phyloP scores from a whole-genome alignment of 2,797 vertebrate species.

The Sebastes dallii region DNA sequence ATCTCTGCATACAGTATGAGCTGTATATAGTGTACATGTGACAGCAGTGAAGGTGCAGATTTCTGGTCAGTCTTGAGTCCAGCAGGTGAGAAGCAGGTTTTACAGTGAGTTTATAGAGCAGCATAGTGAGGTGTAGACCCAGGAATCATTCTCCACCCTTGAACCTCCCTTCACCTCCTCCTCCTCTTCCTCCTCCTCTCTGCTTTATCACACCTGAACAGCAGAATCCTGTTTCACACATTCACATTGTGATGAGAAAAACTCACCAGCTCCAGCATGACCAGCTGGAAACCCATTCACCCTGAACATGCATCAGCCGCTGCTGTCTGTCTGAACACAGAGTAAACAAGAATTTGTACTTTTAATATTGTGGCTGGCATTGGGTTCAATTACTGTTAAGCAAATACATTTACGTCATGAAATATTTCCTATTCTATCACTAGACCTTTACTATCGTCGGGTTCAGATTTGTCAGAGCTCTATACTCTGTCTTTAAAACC shows the following conservation, averaged over 20 bases:
- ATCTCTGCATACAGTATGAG: neutral
- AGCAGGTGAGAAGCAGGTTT: conserved; percentile 1
- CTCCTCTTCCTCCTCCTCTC: neutral
- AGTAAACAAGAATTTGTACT: neutral
- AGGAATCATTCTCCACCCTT: conserved; percentile 63
- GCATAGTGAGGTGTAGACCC: neutral
- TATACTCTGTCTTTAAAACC: neutral
- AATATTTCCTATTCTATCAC: neutral
- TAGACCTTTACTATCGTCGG: neutral
- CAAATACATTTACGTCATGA: neutral
- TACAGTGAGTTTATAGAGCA: neutral
- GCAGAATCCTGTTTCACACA: conserved; percentile 65
- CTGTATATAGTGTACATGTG: neutral
- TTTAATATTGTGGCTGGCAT: neutral
- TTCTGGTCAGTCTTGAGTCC: neutral
- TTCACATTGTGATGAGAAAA: conserved; percentile 56
- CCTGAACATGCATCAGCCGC: conserved; percentile 11
- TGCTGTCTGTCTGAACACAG: neutral
- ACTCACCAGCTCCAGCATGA: conserved; percentile 29
- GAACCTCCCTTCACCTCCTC: conserved; percentile 71
- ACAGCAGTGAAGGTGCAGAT: neutral
- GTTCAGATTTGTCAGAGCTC: neutral
- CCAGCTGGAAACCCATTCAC: conserved; percentile 45
- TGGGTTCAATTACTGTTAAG: neutral
- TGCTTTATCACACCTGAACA: conserved; percentile 57